phyloP scores from a whole-genome alignment of 2,888 invertebrate species.

The Volucella bombylans region DNA sequence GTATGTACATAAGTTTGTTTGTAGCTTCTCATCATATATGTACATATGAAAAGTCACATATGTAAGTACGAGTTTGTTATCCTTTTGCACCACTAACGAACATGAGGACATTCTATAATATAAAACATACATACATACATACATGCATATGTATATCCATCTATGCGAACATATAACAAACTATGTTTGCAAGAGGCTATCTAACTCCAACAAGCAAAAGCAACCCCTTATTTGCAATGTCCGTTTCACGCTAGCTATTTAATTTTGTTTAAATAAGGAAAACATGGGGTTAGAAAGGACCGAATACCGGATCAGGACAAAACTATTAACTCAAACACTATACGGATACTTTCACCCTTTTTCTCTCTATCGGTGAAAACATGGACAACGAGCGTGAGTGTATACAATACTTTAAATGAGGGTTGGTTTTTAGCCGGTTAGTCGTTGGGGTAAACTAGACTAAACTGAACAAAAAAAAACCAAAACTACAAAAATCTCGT shows the following conservation, averaged over 20 bases:
- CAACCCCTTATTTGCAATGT: slow-evolving; percentile 71
- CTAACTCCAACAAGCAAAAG: slow-evolving; percentile 61
- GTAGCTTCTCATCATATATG: no score
- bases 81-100: slow-evolving; percentile 55
- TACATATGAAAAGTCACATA: slow-evolving; percentile 26
- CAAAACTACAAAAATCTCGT: slow-evolving; percentile 10
- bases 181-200: slow-evolving; percentile 59
- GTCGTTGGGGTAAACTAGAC: slow-evolving; percentile 49
- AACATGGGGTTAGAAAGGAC: slow-evolving; percentile 67
- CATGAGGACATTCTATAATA: not conserved
- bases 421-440: slow-evolving; percentile 41
- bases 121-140: slow-evolving; percentile 10
- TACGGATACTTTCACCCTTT: slow-evolving; percentile 50
- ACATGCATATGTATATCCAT: slow-evolving; percentile 10
- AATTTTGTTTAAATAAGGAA: slow-evolving; percentile 73
- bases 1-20: not conserved
- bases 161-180: no score
- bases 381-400: slow-evolving; percentile 26
- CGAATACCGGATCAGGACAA: slow-evolving; percentile 70
- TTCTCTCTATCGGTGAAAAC: slow-evolving; percentile 7
- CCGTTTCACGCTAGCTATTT: slow-evolving; percentile 73
- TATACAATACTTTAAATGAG: slow-evolving; percentile 50
- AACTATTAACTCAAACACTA: slow-evolving; percentile 74
- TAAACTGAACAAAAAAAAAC: slow-evolving; percentile 36
- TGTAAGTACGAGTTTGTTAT: slow-evolving; percentile 15